phyloP scores from a whole-genome alignment of 2,888 invertebrate species.

The Cataglyphis livida region DNA sequence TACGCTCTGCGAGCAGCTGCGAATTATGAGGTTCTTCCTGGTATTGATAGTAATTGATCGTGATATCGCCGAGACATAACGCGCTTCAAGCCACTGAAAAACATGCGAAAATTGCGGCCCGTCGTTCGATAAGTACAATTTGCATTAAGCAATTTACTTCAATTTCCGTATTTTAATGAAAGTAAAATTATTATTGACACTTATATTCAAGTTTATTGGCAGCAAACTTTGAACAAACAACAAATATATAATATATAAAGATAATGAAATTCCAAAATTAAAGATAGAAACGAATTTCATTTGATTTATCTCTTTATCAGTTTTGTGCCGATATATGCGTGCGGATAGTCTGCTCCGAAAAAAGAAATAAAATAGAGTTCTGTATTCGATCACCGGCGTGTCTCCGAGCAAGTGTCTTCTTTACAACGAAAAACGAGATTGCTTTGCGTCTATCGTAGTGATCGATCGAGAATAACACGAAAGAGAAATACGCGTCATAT shows the following conservation, averaged over 20 bases:
- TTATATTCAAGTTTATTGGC: not conserved
- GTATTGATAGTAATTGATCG: constrained; percentile 77
- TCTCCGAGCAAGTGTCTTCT: constrained; percentile 69
- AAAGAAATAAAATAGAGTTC: constrained; percentile 81
- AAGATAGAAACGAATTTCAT: constrained; percentile 81
- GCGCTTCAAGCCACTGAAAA: constrained; percentile 42
- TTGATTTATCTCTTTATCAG: constrained; percentile 72
- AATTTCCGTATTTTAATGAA: not conserved
- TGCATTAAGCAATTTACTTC: constrained; percentile 2
- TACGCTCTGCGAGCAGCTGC: constrained; percentile 72
- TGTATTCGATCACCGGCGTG: constrained; percentile 79
- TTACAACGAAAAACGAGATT: constrained; percentile 80
- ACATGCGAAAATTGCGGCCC: constrained; percentile 52
- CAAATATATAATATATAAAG: not conserved
- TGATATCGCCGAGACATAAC: constrained; percentile 60
- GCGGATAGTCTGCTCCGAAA: constrained; percentile 79
- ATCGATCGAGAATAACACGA: constrained; percentile 43
- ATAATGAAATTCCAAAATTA: constrained; percentile 77
- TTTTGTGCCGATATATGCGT: constrained; percentile 64
- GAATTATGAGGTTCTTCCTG: constrained; percentile 79
- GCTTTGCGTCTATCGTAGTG: constrained; percentile 77
- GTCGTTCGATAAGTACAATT: constrained; percentile 41
- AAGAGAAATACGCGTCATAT: constrained; percentile 13
- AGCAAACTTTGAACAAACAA: not conserved
- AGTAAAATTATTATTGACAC: not conserved